Evolutionary conservation across 2,113 vertebrate species (phyloP).

Genomic region (Ictalurus furcatus): DNA sequence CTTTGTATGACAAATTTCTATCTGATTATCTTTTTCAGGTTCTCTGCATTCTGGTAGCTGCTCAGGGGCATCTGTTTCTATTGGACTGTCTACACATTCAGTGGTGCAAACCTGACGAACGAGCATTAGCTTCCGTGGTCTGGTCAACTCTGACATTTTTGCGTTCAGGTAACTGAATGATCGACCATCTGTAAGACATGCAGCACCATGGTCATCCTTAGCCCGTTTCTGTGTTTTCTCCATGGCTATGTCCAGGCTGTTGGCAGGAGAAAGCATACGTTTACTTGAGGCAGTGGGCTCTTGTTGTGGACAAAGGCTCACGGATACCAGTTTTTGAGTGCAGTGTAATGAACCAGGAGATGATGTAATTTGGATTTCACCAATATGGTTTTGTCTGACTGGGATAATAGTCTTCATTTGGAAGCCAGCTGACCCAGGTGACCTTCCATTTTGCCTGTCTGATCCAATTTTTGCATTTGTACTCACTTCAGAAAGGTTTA

Average conservation of each 20-base stretch:
- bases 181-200: constrained; percentile 78
- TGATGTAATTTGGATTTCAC: constrained; percentile 65
- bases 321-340: constrained; percentile 81
- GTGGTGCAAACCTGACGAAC: constrained; percentile 92
- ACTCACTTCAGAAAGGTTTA: constrained; percentile 61
- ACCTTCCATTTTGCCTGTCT: constrained; percentile 70
- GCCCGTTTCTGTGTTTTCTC: constrained; percentile 97
- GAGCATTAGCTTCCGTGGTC: constrained; percentile 87
- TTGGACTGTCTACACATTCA: constrained; percentile 83
- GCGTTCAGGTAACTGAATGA: constrained; percentile 72
- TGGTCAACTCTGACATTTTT: constrained; percentile 77
- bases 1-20: constrained; percentile 61
- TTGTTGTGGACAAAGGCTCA: constrained; percentile 86
- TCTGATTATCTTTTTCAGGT: constrained; percentile 60
- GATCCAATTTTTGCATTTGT: constrained; percentile 68
- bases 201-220: constrained; percentile 91
- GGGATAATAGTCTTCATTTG: constrained; percentile 58
- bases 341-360: constrained; percentile 70
- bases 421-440: constrained; percentile 65
- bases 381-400: constrained; percentile 54
- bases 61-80: constrained; percentile 75
- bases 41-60: constrained; percentile 66
- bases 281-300: constrained; percentile 93
- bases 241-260: constrained; percentile 98
- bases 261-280: constrained; percentile 96